Percentiles rank a stretch among this genome's conserved stretches.
phyloP scores from a whole-genome alignment of 2,797 vertebrate genomes.

The Salarias fasciatus region DNA sequence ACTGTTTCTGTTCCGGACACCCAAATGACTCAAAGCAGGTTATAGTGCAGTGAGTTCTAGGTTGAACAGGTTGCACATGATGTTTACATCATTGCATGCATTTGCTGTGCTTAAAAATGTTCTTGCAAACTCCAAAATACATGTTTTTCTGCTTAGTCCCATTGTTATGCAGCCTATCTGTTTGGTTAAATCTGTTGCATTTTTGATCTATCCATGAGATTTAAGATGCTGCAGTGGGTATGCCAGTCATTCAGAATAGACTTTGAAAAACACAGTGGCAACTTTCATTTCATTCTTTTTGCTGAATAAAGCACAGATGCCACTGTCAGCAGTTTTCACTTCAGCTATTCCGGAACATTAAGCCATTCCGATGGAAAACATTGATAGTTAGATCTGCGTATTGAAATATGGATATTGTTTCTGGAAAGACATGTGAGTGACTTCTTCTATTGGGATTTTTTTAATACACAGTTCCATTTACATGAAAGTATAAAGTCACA shows the following conservation, averaged over 20 bases:
- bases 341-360: slow-evolving; percentile 11
- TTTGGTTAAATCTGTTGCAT: slow-evolving; percentile 4
- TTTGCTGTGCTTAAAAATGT: not conserved
- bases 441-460: slow-evolving; percentile 11
- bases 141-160: slow-evolving; percentile 1
- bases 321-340: slow-evolving; percentile 21
- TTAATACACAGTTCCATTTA: not conserved
- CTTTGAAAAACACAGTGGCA: slow-evolving; percentile 11
- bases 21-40: slow-evolving; percentile 9
- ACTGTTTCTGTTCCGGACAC: slow-evolving; percentile 21
- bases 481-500: not conserved
- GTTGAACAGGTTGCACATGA: slow-evolving; percentile 2
- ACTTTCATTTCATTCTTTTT: slow-evolving; percentile 17
- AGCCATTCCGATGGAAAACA: slow-evolving; percentile 21
- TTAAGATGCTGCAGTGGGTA: not conserved
- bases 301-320: slow-evolving; percentile 26
- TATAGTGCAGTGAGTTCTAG: slow-evolving; percentile 8
- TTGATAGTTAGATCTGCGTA: slow-evolving; percentile 26
- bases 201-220: slow-evolving; percentile 6
- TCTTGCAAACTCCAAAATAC: slow-evolving; percentile 7
- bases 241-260: no score
- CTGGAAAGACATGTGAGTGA: slow-evolving; percentile 14
- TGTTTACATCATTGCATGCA: slow-evolving; percentile 3
- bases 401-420: slow-evolving; percentile 3
- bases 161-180: slow-evolving; percentile 6